Evolutionary conservation across 2,888 invertebrate genomes (phyloP), one percentile per base, ranked within the genome.

Genomic region (Gibbula magus): DNA sequence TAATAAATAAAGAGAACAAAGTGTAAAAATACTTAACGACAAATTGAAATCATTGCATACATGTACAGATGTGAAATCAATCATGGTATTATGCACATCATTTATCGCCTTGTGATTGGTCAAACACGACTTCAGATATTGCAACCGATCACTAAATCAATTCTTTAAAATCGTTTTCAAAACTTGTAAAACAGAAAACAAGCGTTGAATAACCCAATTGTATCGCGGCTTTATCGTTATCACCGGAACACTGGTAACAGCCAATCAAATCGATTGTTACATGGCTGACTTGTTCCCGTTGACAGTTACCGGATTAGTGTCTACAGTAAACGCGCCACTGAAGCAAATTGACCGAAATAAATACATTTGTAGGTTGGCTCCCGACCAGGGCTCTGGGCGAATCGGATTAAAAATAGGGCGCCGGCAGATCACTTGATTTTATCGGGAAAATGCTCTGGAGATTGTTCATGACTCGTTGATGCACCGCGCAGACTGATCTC

Each of bases 361-460:
- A 70, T 70, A 70, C 70, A 70, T 70, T 70, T 70, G 70, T 70
- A 70, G 70, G 70, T 70, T 70, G 25, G 70, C 70, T 70, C 70
- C 70, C 35, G 35, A 70, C 70, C 22, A 20, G 70, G 39, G 70
- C 70, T 70, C 20, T 16, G 39, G 39, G 70, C 39, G 70, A 70
- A 70, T 70, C 70, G 70, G 70, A 70, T 70, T 70, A 70, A 70
- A 70, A 39, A 35, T 70, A 70, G 70, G 70, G 70, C 70, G 70
- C 70, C 70, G 70, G 29, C 70, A 70, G 70, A 70, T 70, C 70
- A 70, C 70, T 70, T 70, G 70, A 70, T 70, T 70, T 70, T 70
- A 70, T 70, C 70, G 70, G 70, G 70, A 70, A 70, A 70, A 70
- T 70, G 70, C 70, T 70, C 70, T 35, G 18, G 70, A 70, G 70